A percentile compares a stretch with the other conserved stretches of the same genome.
Evolutionary conservation across 2,113 vertebrate species (phyloP).

Genomic region (Plestiodon gilberti): DNA sequence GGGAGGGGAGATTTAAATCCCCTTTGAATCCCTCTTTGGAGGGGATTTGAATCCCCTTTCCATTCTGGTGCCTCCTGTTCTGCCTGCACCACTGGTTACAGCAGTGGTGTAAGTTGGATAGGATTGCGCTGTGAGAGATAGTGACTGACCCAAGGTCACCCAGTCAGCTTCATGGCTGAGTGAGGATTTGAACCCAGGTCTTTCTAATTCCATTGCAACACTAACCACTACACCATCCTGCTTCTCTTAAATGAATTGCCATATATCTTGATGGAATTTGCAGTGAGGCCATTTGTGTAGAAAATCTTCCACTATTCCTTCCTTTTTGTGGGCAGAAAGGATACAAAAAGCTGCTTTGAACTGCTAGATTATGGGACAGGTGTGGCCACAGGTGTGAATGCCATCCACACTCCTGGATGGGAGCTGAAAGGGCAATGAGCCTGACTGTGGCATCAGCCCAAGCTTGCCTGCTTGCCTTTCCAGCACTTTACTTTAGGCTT

Average conservation of each 20-base stretch:
- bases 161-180: too few species aligned
- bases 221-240: too few species aligned
- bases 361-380: background rate
- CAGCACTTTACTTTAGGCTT: background rate
- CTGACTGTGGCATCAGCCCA: background rate
- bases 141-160: too few species aligned
- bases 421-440: background rate
- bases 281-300: background rate
- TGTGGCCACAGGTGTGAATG: background rate
- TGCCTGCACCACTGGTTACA: too few species aligned
- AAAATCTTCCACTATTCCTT: background rate
- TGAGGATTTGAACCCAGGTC: too few species aligned
- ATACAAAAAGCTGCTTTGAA: background rate
- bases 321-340: background rate
- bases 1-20: too few species aligned
- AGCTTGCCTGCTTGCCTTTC: background rate
- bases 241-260: background rate
- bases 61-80: too few species aligned
- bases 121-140: too few species aligned
- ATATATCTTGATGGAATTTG: background rate
- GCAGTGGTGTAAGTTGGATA: too few species aligned
- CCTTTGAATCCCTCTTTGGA: too few species aligned
- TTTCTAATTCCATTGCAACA: too few species aligned
- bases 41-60: too few species aligned
- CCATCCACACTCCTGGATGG: background rate